Conservation (phyloP, 2,888 invertebrate species). For the Choreutis nemorana region DNA sequence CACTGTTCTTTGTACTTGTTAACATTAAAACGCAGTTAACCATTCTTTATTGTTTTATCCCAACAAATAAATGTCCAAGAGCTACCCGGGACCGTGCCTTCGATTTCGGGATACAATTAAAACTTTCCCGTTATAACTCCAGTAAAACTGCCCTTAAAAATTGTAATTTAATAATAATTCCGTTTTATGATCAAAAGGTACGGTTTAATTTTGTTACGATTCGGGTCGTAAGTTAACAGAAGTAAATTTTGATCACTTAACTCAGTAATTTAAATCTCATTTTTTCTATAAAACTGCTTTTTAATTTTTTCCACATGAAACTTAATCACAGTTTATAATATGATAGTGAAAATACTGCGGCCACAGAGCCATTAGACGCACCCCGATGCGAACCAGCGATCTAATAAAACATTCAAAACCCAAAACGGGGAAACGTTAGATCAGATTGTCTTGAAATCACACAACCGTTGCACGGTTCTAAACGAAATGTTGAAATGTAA, state of each 20-base stretch:
- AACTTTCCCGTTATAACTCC: too few relatives aligned
- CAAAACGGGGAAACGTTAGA: constrained; percentile 57
- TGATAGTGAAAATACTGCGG: constrained; percentile 21
- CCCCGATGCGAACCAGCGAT: constrained; percentile 35
- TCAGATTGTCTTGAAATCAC: constrained; percentile 66
- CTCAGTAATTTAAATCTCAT: too few relatives aligned
- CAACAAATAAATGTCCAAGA: constrained; percentile 54
- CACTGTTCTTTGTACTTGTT: constrained; percentile 63
- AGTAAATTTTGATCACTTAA: too few relatives aligned
- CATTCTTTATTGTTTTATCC: constrained; percentile 66
- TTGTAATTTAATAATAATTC: too few relatives aligned
- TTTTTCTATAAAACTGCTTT: too few relatives aligned
- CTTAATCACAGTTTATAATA: too few relatives aligned
- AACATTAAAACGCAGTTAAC: constrained; percentile 64
- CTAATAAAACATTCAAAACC: constrained; percentile 58
- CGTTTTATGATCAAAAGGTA: too few relatives aligned
- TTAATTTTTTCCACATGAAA: too few relatives aligned
- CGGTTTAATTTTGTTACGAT: too few relatives aligned
- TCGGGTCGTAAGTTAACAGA: too few relatives aligned
- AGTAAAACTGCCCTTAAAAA: constrained; percentile 46
- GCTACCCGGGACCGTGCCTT: constrained; percentile 50
- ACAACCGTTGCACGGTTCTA: too few relatives aligned
- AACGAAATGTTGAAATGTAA: too few relatives aligned
- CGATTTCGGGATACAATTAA: constrained; percentile 30
- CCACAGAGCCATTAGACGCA: constrained; percentile 47